Evolutionary conservation across 2,888 invertebrate genomes (phyloP).

Genomic region (Microctonus brassicae): DNA sequence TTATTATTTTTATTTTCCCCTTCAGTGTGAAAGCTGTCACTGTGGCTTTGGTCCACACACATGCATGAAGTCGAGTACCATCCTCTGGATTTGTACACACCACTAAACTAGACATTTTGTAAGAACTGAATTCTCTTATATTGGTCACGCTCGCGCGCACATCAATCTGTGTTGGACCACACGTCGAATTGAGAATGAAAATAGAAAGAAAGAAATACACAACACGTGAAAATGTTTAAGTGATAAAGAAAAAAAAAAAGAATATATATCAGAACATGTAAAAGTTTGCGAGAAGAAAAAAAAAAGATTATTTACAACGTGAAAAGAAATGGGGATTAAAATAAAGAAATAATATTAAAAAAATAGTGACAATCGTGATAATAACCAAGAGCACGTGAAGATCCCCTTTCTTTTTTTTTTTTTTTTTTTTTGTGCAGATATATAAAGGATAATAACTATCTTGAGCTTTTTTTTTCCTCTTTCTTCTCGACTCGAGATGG

Average conservation of each 20-base stretch:
- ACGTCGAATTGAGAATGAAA: slow-evolving; percentile 1
- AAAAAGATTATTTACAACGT: slow-evolving; percentile 20
- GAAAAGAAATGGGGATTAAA: slow-evolving; percentile 27
- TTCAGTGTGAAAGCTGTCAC: slow-evolving; percentile 25
- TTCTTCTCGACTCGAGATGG: background rate
- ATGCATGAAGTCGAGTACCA: background rate
- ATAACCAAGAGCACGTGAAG: slow-evolving; percentile 23
- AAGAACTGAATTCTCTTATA: background rate
- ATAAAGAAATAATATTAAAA: background rate
- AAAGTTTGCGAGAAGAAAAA: no score
- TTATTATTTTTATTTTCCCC: background rate
- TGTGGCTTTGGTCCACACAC: slow-evolving; percentile 12
- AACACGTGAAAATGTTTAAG: background rate
- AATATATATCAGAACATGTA: slow-evolving; percentile 18
- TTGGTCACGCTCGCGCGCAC: background rate
- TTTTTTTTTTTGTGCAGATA: slow-evolving; percentile 1
- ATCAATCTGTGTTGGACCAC: background rate
- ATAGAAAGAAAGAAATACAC: background rate
- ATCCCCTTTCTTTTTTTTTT: background rate
- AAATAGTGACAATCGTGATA: slow-evolving; percentile 28
- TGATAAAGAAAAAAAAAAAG: slow-evolving; percentile 28
- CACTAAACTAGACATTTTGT: background rate
- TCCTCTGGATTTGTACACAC: background rate
- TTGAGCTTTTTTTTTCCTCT: slow-evolving; percentile 11
- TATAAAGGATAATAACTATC: slow-evolving; percentile 18